Percentiles rank a stretch among this genome's conserved stretches.
These are phyloP conservation scores for Frankliniella fusca DNA, from an alignment of 2,888 invertebrate species.

Conservation along the genomic window DNA sequence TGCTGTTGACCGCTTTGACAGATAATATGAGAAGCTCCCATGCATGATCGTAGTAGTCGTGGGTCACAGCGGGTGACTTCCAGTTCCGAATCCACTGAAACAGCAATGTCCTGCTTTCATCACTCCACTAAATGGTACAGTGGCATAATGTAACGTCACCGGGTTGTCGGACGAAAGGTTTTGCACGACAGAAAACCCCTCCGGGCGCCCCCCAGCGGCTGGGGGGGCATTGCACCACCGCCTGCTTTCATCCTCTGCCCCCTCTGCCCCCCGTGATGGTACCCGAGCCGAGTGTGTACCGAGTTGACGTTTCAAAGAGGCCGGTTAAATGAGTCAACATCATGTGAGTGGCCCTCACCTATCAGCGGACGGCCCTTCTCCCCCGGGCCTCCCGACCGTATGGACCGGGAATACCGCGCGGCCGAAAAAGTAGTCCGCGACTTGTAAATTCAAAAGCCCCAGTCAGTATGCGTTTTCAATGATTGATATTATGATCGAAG, in stretches of 20 bases:
- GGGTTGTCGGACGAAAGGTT: background rate
- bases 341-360: background rate
- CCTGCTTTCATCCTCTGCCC: background rate
- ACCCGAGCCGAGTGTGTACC: background rate
- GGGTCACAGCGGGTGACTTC: too few species aligned
- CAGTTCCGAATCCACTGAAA: too few species aligned
- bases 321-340: constrained; percentile 6
- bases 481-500: too few species aligned
- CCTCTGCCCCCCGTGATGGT: background rate
- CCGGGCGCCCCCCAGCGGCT: background rate
- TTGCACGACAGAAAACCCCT: background rate
- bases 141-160: background rate
- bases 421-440: background rate
- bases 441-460: background rate
- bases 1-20: too few species aligned
- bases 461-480: too few species aligned
- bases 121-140: background rate
- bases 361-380: background rate
- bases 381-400: background rate
- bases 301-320: background rate
- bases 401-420: background rate
- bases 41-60: too few species aligned
- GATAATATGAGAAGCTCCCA: too few species aligned
- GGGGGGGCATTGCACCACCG: background rate
- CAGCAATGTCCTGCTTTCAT: too few species aligned